A percentile compares a stretch with the other conserved stretches of the same genome.
phyloP scores from a whole-genome alignment of 1,140 invertebrate genomes.

The Nephotettix cincticeps region DNA sequence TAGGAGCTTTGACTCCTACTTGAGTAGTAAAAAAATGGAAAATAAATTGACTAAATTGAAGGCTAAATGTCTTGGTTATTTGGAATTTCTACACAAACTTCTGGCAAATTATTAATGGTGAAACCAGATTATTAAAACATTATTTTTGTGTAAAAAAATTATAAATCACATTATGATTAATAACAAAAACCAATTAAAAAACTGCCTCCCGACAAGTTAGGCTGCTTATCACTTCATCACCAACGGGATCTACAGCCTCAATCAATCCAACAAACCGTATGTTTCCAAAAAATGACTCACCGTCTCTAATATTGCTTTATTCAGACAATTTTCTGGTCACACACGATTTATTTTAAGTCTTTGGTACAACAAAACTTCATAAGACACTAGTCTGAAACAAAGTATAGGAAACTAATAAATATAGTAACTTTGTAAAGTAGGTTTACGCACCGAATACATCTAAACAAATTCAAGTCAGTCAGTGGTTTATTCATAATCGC shows the following conservation, averaged over 20 bases:
- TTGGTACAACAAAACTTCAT: neutral
- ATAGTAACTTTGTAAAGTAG: constrained; percentile 12
- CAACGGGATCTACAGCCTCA: neutral
- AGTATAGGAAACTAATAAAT: constrained; percentile 9
- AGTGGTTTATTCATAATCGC: constrained; percentile 2
- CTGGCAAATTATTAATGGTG: too few relatives aligned
- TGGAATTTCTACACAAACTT: too few relatives aligned
- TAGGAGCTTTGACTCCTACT: too few relatives aligned
- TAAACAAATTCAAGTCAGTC: constrained; percentile 12
- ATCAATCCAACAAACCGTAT: neutral
- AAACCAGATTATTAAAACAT: too few relatives aligned
- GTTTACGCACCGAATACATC: constrained; percentile 5
- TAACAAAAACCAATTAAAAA: too few relatives aligned
- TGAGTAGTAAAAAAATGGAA: too few relatives aligned
- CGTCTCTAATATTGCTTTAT: constrained; percentile 8
- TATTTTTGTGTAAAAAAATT: too few relatives aligned
- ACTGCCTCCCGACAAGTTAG: too few relatives aligned
- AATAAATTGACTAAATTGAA: too few relatives aligned
- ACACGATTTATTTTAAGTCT: constrained; percentile 2
- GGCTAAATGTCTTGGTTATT: too few relatives aligned
- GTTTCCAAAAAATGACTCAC: neutral
- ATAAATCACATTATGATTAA: too few relatives aligned
- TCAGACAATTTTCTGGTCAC: neutral
- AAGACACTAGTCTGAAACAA: constrained; percentile 8
- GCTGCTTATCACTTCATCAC: too few relatives aligned